Percentiles rank a stretch among this genome's conserved stretches.
Conservation (phyloP, 2,797 vertebrate genomes). For the Diplodus sargus region DNA sequence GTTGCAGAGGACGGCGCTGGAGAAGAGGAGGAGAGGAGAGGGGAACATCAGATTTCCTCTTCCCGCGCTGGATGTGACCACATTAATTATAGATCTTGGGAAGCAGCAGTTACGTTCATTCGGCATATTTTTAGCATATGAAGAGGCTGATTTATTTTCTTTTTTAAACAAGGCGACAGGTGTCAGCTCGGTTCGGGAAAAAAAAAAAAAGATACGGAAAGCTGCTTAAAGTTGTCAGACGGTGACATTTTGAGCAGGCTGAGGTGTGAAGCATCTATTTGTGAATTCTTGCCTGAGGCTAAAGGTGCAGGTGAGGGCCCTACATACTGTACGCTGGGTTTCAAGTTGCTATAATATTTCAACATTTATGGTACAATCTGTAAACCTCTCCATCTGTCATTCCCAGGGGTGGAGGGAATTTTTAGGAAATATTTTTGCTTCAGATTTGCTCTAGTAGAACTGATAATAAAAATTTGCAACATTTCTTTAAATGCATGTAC, state of each 20-base stretch:
- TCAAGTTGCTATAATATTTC: conserved; percentile 24
- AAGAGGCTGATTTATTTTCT: conserved; percentile 68
- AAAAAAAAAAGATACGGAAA: conserved; percentile 62
- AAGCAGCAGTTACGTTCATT: conserved; percentile 68
- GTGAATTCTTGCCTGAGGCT: conserved; percentile 53
- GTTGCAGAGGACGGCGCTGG: conserved; percentile 75
- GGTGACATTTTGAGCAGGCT: conserved; percentile 68
- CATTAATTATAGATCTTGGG: conserved; percentile 82
- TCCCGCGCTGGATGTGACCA: conserved; percentile 76
- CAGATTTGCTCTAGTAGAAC: not conserved
- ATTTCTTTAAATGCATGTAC: conserved; percentile 28
- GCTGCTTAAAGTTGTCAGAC: conserved; percentile 78
- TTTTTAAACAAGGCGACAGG: conserved; percentile 78
- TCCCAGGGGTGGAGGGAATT: not conserved
- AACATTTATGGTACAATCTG: conserved; percentile 14
- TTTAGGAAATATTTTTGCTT: not conserved
- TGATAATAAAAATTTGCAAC: not conserved
- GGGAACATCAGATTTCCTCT: conserved; percentile 77
- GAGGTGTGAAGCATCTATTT: conserved; percentile 73
- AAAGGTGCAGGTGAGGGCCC: conserved; percentile 54
- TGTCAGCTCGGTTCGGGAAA: conserved; percentile 67
- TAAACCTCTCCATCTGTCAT: not conserved
- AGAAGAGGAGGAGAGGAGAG: conserved; percentile 60
- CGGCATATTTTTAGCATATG: conserved; percentile 73
- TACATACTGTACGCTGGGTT: conserved; percentile 8